These are phyloP conservation scores for Myrmecophaga tridactyla DNA, from an alignment of 2,113 vertebrate genomes.

Conservation along the genomic window DNA sequence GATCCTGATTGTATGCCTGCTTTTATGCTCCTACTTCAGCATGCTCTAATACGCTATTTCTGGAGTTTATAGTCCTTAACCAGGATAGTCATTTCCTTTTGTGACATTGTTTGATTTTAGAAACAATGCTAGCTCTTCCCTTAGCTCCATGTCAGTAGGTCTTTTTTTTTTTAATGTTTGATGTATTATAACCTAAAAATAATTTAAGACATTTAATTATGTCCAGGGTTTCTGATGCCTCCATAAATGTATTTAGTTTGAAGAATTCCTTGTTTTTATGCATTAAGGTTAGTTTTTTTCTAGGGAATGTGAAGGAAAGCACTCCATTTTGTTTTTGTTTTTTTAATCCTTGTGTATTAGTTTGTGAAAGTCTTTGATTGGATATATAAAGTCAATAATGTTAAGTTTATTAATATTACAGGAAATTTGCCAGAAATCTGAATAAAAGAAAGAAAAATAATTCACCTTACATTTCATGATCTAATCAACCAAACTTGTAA, in stretches of 20 bases:
- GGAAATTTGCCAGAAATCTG: not conserved
- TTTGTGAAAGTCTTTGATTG: not conserved
- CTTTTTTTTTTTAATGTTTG: not conserved
- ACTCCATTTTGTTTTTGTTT: not conserved
- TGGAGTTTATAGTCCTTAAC: not conserved
- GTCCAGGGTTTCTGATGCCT: not conserved
- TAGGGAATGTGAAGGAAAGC: not conserved
- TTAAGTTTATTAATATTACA: not conserved
- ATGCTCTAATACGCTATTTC: too few relatives aligned
- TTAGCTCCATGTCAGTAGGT: not conserved
- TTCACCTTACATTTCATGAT: not conserved
- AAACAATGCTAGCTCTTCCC: too few relatives aligned
- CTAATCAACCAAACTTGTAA: not conserved
- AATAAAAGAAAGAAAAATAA: not conserved
- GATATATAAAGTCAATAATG: not conserved
- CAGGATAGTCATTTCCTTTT: not conserved
- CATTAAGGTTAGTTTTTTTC: not conserved
- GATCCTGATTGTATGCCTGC: not conserved
- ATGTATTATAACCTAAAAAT: not conserved
- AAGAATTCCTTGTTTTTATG: not conserved
- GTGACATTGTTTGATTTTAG: not conserved
- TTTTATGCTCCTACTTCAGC: too few relatives aligned
- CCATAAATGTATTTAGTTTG: not conserved
- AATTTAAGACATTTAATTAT: not conserved
- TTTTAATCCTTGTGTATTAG: not conserved